Evolutionary conservation across 1,140 invertebrate genomes (phyloP).

Genomic region (Drosophila albomicans): DNA sequence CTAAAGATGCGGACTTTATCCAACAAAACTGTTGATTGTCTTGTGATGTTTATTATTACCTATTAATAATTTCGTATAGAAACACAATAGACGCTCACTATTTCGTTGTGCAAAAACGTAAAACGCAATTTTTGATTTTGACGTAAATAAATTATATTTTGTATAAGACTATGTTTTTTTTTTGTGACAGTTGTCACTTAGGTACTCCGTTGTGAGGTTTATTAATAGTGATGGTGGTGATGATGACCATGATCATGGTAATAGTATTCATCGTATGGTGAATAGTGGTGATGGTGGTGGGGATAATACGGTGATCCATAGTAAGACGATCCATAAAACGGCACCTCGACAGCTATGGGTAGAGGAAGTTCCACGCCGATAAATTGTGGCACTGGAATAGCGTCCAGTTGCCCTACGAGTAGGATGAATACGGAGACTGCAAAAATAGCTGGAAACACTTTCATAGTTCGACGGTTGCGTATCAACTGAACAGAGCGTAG

Average conservation of each 20-base stretch:
- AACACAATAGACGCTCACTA: background rate
- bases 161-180: slow-evolving; percentile 5
- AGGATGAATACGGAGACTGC: slow-evolving; percentile 6
- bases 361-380: slow-evolving; percentile 18
- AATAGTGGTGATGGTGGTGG: slow-evolving; percentile 17
- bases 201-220: background rate
- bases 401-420: background rate
- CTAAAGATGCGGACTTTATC: background rate
- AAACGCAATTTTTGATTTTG: slow-evolving; percentile 25
- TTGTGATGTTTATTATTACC: slow-evolving; percentile 3
- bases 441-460: background rate
- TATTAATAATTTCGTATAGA: background rate
- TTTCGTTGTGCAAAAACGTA: slow-evolving; percentile 7
- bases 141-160: slow-evolving; percentile 4
- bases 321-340: slow-evolving; percentile 27
- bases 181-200: slow-evolving; percentile 11
- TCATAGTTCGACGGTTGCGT: slow-evolving; percentile 23
- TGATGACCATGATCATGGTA: slow-evolving; percentile 34
- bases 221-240: slow-evolving; percentile 34
- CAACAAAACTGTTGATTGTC: background rate
- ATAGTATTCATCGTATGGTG: slow-evolving; percentile 25
- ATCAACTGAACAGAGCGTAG: slow-evolving; percentile 2
- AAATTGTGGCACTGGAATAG: slow-evolving; percentile 14
- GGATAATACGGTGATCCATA: slow-evolving; percentile 33
- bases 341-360: slow-evolving; percentile 10